Evolutionary conservation across 2,888 invertebrate species (phyloP).

Genomic region (Saturnia japonica): DNA sequence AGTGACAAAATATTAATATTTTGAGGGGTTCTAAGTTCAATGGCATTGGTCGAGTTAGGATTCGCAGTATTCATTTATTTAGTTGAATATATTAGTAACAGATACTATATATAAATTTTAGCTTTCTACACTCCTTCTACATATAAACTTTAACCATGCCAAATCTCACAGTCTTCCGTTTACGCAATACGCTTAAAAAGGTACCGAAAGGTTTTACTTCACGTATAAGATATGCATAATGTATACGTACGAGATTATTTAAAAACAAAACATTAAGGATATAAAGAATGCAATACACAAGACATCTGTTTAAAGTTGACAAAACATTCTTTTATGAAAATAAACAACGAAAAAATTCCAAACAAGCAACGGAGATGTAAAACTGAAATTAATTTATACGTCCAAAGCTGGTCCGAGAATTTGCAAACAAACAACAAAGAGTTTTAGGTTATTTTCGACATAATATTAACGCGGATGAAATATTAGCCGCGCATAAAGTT

Average conservation of each 20-base stretch:
- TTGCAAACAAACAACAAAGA: conserved; percentile 64
- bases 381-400: conserved; percentile 62
- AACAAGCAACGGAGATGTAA: conserved; percentile 40
- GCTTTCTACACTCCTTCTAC: too few species aligned
- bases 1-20: too few species aligned
- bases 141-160: too few species aligned
- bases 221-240: background rate
- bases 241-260: background rate
- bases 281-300: conserved; percentile 32
- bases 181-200: too few species aligned
- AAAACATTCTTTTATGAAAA: conserved; percentile 45
- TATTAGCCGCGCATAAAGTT: conserved; percentile 65
- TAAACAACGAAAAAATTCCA: conserved; percentile 36
- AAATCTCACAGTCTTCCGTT: too few species aligned
- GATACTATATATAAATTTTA: too few species aligned
- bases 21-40: too few species aligned
- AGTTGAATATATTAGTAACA: too few species aligned
- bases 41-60: too few species aligned
- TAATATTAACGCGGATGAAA: conserved; percentile 57
- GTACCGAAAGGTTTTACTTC: too few species aligned
- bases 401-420: conserved; percentile 54
- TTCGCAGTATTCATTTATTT: too few species aligned
- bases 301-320: conserved; percentile 41
- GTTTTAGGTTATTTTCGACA: conserved; percentile 36
- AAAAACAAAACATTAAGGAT: conserved; percentile 22